A percentile compares a stretch with the other conserved stretches of the same genome.
phyloP scores from a whole-genome alignment of 1,140 invertebrate species.

The Holcopasites calliopsidis region DNA sequence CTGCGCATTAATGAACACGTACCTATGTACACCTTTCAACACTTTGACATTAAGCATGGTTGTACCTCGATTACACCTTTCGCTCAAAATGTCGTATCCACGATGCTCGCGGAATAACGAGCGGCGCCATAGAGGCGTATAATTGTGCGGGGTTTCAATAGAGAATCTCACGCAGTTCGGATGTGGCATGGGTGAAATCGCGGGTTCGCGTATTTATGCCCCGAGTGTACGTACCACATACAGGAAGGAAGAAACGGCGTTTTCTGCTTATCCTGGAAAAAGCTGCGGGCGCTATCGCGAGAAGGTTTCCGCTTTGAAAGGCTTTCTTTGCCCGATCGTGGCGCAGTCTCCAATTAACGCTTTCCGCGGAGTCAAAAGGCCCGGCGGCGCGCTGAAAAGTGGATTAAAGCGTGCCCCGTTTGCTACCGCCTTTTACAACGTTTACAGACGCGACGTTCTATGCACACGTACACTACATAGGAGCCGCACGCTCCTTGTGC shows the following conservation, averaged over 20 bases:
- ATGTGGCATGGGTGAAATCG: too few relatives aligned
- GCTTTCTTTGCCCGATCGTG: conserved; percentile 67
- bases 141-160: conserved; percentile 20
- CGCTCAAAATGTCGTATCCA: not conserved
- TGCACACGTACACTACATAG: conserved; percentile 11
- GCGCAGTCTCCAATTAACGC: conserved; percentile 76
- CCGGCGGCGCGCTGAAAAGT: conserved; percentile 61
- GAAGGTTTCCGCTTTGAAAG: conserved; percentile 57
- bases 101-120: conserved; percentile 6
- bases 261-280: conserved; percentile 41
- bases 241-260: conserved; percentile 19
- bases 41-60: not conserved
- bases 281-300: conserved; percentile 55
- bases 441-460: conserved; percentile 37
- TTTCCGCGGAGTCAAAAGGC: conserved; percentile 68
- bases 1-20: not conserved
- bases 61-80: not conserved
- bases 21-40: not conserved
- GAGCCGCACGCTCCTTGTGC: conserved; percentile 17
- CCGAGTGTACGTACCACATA: not conserved
- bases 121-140: conserved; percentile 3
- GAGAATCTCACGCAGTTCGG: not conserved
- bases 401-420: conserved; percentile 68
- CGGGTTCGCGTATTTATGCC: too few relatives aligned
- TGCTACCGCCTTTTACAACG: conserved; percentile 68